Conservation (phyloP, 2,888 invertebrate species). For the Pelosia muscerda region DNA sequence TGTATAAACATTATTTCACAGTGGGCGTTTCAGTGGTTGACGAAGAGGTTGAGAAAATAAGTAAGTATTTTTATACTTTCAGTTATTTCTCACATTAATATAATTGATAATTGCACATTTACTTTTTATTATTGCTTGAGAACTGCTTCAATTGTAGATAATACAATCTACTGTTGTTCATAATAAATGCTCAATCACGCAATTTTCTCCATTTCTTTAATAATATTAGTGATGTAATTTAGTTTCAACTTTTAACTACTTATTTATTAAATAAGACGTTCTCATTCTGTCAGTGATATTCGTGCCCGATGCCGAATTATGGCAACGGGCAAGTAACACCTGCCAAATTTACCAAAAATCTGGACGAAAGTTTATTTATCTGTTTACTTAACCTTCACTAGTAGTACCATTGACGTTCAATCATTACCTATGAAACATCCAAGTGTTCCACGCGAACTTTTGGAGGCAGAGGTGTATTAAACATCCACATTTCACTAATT, state of each 20-base stretch:
- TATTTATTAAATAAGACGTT: background rate
- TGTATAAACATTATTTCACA: constrained; percentile 33
- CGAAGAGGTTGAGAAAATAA: constrained; percentile 74
- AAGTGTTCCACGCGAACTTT: too few relatives aligned
- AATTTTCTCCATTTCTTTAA: background rate
- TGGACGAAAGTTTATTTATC: background rate
- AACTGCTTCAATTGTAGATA: background rate
- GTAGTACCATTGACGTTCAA: too few relatives aligned
- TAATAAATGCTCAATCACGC: background rate
- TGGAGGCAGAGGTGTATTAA: too few relatives aligned
- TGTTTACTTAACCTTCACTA: too few relatives aligned
- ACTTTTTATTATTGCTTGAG: background rate
- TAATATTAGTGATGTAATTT: background rate
- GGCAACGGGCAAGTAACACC: too few relatives aligned
- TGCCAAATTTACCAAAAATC: background rate
- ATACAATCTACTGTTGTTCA: background rate
- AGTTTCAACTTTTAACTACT: background rate
- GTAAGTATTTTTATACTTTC: constrained; percentile 55
- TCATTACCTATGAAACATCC: too few relatives aligned
- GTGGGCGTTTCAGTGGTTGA: constrained; percentile 65
- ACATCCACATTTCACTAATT: too few relatives aligned
- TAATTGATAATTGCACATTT: constrained; percentile 4
- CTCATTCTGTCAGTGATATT: background rate
- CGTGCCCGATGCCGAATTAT: too few relatives aligned
- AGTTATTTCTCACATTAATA: background rate